Conservation (phyloP, 2,113 vertebrate genomes). For the Nycticryphes semicollaris region DNA sequence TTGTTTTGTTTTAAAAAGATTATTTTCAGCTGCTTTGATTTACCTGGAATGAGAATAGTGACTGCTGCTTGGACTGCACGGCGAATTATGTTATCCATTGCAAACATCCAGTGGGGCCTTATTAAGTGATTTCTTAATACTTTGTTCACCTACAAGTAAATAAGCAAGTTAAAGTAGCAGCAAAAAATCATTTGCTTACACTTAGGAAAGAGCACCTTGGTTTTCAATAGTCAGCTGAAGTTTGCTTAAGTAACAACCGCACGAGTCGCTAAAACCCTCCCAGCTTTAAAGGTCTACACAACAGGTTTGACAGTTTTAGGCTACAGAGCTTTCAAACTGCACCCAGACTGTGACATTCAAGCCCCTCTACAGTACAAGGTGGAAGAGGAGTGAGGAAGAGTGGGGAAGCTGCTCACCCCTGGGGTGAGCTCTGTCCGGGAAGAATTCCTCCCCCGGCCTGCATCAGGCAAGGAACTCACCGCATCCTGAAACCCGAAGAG, state of each 20-base stretch:
- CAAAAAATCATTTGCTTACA: neutral
- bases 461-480: conserved; percentile 70
- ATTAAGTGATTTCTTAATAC: conserved; percentile 92
- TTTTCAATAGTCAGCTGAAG: neutral
- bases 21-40: neutral
- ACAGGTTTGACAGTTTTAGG: neutral
- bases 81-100: conserved; percentile 94
- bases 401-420: neutral
- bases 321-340: neutral
- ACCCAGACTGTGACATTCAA: neutral
- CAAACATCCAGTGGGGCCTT: conserved; percentile 95
- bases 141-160: conserved; percentile 86
- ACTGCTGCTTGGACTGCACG: conserved; percentile 92
- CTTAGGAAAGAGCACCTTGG: neutral
- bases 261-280: neutral
- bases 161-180: neutral
- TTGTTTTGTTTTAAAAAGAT: too few relatives aligned
- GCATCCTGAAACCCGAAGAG: conserved; percentile 95
- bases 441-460: neutral
- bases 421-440: neutral
- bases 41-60: conserved; percentile 93
- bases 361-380: neutral
- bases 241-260: neutral
- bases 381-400: neutral
- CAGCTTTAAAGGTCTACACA: neutral